Evolutionary conservation across 2,888 invertebrate species (phyloP).

Genomic region (Unio delphinus): DNA sequence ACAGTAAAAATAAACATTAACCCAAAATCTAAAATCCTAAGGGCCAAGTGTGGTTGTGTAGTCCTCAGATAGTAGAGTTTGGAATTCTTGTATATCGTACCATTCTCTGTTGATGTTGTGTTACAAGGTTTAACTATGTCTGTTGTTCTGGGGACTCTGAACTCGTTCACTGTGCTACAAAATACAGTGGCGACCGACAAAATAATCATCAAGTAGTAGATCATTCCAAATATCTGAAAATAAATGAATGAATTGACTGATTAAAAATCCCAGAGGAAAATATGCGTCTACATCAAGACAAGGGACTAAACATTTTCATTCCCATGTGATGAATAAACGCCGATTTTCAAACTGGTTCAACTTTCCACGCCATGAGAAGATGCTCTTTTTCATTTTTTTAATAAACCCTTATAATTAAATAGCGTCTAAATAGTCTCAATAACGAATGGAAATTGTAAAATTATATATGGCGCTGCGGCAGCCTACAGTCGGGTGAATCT

Average conservation of each 20-base stretch:
- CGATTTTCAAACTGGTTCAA: no score
- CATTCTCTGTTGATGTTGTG: conserved; percentile 9
- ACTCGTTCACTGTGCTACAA: conserved; percentile 40
- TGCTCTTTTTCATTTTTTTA: no score
- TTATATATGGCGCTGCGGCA: no score
- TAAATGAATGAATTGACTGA: conserved; percentile 2
- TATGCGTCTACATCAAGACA: no score
- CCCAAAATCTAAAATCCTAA: conserved; percentile 31
- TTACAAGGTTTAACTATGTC: conserved; percentile 20
- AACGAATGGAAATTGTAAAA: no score
- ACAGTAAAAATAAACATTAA: conserved; percentile 45
- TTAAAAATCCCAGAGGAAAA: no score
- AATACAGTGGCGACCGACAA: conserved; percentile 45
- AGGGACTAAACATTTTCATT: no score
- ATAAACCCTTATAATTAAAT: no score
- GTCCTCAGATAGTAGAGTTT: conserved; percentile 30
- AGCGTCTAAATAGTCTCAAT: no score
- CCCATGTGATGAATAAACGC: no score
- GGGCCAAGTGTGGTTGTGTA: conserved; percentile 36
- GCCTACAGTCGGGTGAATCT: no score
- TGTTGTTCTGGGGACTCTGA: conserved; percentile 34
- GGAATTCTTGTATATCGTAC: conserved; percentile 13
- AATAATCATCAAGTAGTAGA: conserved; percentile 48
- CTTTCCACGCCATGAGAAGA: no score
- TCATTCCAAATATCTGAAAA: conserved; percentile 49